Conservation (phyloP, 2,888 invertebrate species). For the Drosophila gaucha region DNA sequence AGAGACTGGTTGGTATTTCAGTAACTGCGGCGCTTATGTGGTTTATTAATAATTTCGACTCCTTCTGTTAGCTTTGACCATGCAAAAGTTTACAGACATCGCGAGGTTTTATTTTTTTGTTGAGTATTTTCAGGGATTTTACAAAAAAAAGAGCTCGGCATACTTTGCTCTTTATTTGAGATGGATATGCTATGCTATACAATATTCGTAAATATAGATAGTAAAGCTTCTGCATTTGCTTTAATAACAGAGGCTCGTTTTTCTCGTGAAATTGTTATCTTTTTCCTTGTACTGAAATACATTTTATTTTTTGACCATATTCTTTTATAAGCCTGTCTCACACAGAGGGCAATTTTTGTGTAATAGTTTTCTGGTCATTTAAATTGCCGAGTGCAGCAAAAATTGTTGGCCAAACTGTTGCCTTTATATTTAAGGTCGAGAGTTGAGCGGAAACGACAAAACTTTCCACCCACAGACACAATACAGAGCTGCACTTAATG, state of each 20-base stretch:
- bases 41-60: conserved; percentile 71
- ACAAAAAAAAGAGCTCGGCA: neutral
- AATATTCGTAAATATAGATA: neutral
- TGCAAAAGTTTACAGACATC: conserved; percentile 35
- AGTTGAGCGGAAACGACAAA: conserved; percentile 31
- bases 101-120: conserved; percentile 8
- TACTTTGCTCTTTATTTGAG: neutral
- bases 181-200: neutral
- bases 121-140: conserved; percentile 1
- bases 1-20: conserved; percentile 36
- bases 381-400: conserved; percentile 14
- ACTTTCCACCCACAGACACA: conserved; percentile 26
- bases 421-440: conserved; percentile 16
- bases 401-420: conserved; percentile 31
- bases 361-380: conserved; percentile 43
- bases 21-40: conserved; percentile 45
- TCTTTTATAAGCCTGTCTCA: neutral
- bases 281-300: neutral
- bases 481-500: conserved; percentile 23
- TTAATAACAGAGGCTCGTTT: no score
- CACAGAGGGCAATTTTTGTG: conserved; percentile 3
- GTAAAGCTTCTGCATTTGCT: no score
- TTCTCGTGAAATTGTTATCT: neutral
- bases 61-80: conserved; percentile 33
- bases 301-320: conserved; percentile 13